A percentile compares a stretch with the other conserved stretches of the same genome.
These are phyloP conservation scores for Cremastobaeus sp. DNA, from an alignment of 2,888 invertebrate species.

Conservation along the genomic window DNA sequence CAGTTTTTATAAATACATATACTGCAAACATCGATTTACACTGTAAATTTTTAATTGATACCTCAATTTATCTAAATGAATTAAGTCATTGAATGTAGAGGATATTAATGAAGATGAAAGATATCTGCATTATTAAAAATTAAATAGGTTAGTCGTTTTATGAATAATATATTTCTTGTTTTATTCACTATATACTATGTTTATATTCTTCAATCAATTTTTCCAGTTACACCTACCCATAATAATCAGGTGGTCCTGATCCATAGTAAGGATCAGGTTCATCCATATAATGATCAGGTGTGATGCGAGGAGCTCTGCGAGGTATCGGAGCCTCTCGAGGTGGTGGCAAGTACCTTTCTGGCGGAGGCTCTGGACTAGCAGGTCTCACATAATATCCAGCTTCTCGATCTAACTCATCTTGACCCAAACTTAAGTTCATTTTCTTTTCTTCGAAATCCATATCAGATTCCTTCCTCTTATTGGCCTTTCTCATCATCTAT, in stretches of 20 bases:
- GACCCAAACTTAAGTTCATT: slow-evolving; percentile 90
- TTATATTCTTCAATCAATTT: too few relatives aligned
- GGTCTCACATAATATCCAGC: slow-evolving; percentile 86
- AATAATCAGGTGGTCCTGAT: slow-evolving; percentile 74
- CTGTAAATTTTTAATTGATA: slow-evolving; percentile 11
- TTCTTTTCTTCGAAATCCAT: slow-evolving; percentile 98
- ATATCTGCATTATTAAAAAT: slow-evolving; percentile 14
- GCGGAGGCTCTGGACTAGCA: slow-evolving; percentile 81
- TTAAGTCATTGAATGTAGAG: slow-evolving; percentile 11
- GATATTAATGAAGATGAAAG: slow-evolving; percentile 16
- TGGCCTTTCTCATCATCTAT: slow-evolving; percentile 91
- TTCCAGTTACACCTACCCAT: slow-evolving; percentile 72
- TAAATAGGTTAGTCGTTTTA: slow-evolving; percentile 1
- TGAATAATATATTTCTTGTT: not conserved
- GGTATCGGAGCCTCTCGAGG: slow-evolving; percentile 68
- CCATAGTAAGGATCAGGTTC: slow-evolving; percentile 75
- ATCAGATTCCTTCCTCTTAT: slow-evolving; percentile 95
- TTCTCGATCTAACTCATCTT: slow-evolving; percentile 87
- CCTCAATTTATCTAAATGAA: slow-evolving; percentile 29
- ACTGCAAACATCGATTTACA: too few relatives aligned
- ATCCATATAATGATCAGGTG: slow-evolving; percentile 72
- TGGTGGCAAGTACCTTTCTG: slow-evolving; percentile 74
- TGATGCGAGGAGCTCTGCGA: slow-evolving; percentile 72
- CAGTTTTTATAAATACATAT: not conserved
- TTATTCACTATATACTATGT: too few relatives aligned